A percentile compares a stretch with the other conserved stretches of the same genome.
phyloP scores from a whole-genome alignment of 2,888 invertebrate genomes.

The Tuta absoluta region DNA sequence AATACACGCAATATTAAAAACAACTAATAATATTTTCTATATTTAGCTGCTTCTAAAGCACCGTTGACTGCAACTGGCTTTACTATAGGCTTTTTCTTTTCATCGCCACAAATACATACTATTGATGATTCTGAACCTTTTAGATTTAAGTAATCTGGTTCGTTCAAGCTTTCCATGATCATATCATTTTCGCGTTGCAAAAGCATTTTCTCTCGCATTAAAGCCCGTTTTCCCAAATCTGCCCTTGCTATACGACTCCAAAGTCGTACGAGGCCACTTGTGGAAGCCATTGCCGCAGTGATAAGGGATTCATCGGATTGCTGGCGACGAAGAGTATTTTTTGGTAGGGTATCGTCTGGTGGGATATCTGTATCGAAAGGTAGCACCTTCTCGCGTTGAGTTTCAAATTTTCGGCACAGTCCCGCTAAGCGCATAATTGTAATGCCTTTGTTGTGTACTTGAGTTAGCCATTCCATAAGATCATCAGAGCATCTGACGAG shows the following conservation, averaged over 20 bases:
- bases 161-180: slow-evolving; percentile 45
- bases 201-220: slow-evolving; percentile 62
- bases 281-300: slow-evolving; percentile 55
- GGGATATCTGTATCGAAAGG: slow-evolving; percentile 60
- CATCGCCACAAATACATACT: slow-evolving; percentile 52
- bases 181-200: slow-evolving; percentile 61
- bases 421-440: slow-evolving; percentile 75
- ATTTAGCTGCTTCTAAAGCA: slow-evolving; percentile 53
- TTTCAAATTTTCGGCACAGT: slow-evolving; percentile 81
- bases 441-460: slow-evolving; percentile 69
- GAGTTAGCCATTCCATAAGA: slow-evolving; percentile 64
- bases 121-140: not conserved
- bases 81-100: slow-evolving; percentile 30
- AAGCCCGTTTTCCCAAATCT: slow-evolving; percentile 63
- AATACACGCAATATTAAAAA: slow-evolving; percentile 11
- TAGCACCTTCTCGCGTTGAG: slow-evolving; percentile 74
- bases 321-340: slow-evolving; percentile 47
- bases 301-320: slow-evolving; percentile 61
- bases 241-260: slow-evolving; percentile 72
- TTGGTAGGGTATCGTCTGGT: slow-evolving; percentile 39
- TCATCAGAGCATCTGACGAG: slow-evolving; percentile 66
- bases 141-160: not conserved
- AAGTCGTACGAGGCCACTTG: slow-evolving; percentile 62
- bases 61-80: slow-evolving; percentile 61
- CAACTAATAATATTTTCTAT: slow-evolving; percentile 35